Evolutionary conservation across 2,888 invertebrate species (phyloP).

Genomic region (Diadegma fenestrale): DNA sequence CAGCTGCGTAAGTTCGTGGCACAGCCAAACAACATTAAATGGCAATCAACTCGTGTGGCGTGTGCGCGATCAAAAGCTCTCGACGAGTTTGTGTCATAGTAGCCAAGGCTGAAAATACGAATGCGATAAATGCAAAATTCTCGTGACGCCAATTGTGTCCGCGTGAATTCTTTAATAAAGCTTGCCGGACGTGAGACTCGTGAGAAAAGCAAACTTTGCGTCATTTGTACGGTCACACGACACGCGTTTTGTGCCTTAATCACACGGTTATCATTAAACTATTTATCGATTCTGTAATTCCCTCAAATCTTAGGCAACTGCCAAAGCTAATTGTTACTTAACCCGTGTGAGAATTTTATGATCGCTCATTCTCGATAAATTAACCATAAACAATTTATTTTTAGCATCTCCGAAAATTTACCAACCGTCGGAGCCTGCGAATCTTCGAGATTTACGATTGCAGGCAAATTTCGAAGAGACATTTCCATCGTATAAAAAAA

Average conservation of each 20-base stretch:
- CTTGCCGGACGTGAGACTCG: constrained; percentile 11
- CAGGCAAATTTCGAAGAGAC: not conserved
- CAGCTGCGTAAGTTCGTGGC: constrained; percentile 24
- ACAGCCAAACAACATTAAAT: constrained; percentile 51
- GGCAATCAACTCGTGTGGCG: constrained; percentile 57
- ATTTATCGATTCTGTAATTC: constrained; percentile 65
- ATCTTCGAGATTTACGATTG: not conserved
- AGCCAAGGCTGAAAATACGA: constrained; percentile 61
- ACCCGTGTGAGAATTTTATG: constrained; percentile 41
- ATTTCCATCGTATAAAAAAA: no score
- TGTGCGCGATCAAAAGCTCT: constrained; percentile 55
- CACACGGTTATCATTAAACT: constrained; percentile 62
- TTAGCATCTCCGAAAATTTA: not conserved
- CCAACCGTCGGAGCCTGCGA: not conserved
- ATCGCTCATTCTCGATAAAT: constrained; percentile 8
- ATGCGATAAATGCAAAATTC: constrained; percentile 55
- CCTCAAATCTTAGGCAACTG: constrained; percentile 41
- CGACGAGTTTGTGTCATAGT: not conserved
- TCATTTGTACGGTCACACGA: constrained; percentile 3
- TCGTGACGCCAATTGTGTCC: constrained; percentile 29
- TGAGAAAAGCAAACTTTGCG: constrained; percentile 8
- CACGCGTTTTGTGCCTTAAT: constrained; percentile 26
- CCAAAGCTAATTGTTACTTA: constrained; percentile 62
- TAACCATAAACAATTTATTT: not conserved
- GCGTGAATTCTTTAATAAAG: constrained; percentile 61